These are phyloP conservation scores for Nomada ruficornis DNA, from an alignment of 2,888 invertebrate genomes.

Conservation along the genomic window DNA sequence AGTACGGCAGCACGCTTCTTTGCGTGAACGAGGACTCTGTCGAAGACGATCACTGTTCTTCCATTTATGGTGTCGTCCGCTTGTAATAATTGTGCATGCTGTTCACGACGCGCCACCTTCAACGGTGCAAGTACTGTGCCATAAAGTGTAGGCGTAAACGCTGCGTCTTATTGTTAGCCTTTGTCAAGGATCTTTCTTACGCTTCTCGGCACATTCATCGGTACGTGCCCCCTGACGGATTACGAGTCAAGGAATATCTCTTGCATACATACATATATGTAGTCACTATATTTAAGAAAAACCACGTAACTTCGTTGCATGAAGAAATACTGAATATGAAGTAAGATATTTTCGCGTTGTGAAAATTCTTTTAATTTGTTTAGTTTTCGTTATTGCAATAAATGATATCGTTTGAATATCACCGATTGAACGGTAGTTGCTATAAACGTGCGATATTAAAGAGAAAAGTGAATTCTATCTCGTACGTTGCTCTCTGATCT, in stretches of 20 bases:
- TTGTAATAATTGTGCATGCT: conserved; percentile 23
- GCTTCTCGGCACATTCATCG: background rate
- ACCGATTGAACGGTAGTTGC: background rate
- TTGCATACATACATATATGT: background rate
- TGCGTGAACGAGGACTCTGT: background rate
- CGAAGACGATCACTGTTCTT: background rate
- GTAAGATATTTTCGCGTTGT: background rate
- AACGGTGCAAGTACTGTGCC: background rate
- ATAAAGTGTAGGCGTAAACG: background rate
- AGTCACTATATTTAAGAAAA: background rate
- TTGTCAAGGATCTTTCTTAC: too few relatives aligned
- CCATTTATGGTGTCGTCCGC: conserved; percentile 10
- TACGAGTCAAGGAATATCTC: background rate
- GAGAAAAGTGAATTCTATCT: background rate
- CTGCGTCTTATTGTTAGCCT: too few relatives aligned
- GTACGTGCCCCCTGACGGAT: background rate
- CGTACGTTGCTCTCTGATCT: conserved; percentile 2
- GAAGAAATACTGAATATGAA: background rate
- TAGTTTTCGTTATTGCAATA: too few relatives aligned
- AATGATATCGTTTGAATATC: background rate
- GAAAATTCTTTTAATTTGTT: too few relatives aligned
- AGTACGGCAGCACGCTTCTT: conserved; percentile 30
- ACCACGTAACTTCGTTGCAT: too few relatives aligned
- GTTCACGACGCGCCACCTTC: conserved; percentile 3
- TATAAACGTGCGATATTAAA: background rate